Conservation (phyloP, 1,140 invertebrate genomes). For the Drosophila nebulosa region DNA sequence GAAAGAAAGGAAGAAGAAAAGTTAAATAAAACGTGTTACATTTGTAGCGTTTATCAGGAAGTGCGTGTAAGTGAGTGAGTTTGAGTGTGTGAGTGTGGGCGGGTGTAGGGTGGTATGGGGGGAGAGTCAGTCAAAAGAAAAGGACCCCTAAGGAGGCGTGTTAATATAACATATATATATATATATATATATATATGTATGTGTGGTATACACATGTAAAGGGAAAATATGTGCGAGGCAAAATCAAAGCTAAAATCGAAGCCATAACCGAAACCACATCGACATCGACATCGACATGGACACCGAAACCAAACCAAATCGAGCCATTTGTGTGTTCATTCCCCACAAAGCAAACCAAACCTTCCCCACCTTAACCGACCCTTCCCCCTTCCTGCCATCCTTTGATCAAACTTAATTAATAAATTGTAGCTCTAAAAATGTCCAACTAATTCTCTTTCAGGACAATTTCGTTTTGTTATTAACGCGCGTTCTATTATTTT, state of each 20-base stretch:
- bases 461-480: constrained; percentile 27
- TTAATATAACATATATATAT: background rate
- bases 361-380: background rate
- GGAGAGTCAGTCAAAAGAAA: constrained; percentile 22
- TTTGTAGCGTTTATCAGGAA: constrained; percentile 69
- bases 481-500: constrained; percentile 31
- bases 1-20: constrained; percentile 32
- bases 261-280: background rate
- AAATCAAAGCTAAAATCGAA: constrained; percentile 2
- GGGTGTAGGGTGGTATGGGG: constrained; percentile 4
- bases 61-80: constrained; percentile 19
- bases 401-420: constrained; percentile 38
- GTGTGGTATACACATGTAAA: background rate
- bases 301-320: constrained; percentile 13
- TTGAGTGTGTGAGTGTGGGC: constrained; percentile 26
- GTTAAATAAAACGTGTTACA: constrained; percentile 78
- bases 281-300: constrained; percentile 2
- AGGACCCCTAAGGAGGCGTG: background rate
- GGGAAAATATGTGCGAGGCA: background rate
- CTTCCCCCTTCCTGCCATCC: background rate
- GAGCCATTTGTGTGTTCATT: constrained; percentile 58
- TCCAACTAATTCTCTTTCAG: constrained; percentile 47
- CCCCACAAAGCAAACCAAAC: constrained; percentile 3
- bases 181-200: background rate
- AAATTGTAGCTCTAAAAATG: constrained; percentile 18